Evolutionary conservation across 2,797 vertebrate genomes (phyloP), one percentile per base, ranked within the genome.

Genomic region (Oreortyx pictus): DNA sequence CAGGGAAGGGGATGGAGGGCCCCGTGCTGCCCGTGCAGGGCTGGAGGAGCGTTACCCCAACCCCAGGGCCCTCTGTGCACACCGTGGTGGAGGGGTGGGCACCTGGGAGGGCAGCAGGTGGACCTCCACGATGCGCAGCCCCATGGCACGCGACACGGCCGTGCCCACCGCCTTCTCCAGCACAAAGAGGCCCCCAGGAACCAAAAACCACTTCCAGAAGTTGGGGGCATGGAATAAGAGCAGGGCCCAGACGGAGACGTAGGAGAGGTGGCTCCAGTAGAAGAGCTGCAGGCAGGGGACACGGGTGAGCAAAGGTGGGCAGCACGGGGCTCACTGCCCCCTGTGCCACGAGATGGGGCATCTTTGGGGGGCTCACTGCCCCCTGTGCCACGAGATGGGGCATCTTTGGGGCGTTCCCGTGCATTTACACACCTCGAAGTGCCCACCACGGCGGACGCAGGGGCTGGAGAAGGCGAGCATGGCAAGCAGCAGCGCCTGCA

Each of bases 171-270:
- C 82, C 96, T 99, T 99, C 97, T 99, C 99, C 92, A 98, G 88
- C 39, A 97, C n/a, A 25, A 99, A 99, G 10, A 98, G 29, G 43
- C 98, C 70, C 7, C 99, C 98, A 0, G 98, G 98, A 24, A 97
- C 96, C 29, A 97, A 88, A 41, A 99, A 99, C 99, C 99, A 99
- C 97, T 99, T 99, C 99, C 99, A 99, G 96, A 99, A 99, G 92
- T 98, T 98, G 25, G 98, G 98, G 35, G 98, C 98, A 3, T 99
- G 99, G 23, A 99, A 56, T 35, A 99, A 89, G 65, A 99, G 97
- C 92, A 99, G 98, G 64, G 94, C 73, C 98, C 98, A 99, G 70
- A 99, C 93, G 67, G 90, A 96, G 64, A 99, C 79, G 39, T 99
- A 99, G 77, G 96, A 98, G 78, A 99, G 97, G 84, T 99, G 99